phyloP scores from a whole-genome alignment of 2,888 invertebrate genomes.

The Drosophila paramelanica region DNA sequence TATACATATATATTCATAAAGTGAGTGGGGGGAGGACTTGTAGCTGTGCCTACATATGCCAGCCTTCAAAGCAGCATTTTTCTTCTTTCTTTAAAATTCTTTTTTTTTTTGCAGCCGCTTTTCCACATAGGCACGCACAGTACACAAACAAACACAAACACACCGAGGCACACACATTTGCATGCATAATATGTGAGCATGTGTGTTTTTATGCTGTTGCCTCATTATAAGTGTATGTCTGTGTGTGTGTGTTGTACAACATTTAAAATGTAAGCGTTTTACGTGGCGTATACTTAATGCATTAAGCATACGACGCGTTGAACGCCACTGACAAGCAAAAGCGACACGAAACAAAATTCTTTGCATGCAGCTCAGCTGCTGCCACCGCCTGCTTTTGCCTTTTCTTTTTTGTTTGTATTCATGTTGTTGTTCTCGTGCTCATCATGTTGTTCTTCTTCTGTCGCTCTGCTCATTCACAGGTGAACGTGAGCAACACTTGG shows the following conservation, averaged over 20 bases:
- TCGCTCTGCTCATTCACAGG: slow-evolving; percentile 86
- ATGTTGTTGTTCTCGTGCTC: background rate
- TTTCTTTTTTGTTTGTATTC: background rate
- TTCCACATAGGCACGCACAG: slow-evolving; percentile 54
- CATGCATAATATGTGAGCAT: slow-evolving; percentile 42
- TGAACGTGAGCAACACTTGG: slow-evolving; percentile 93
- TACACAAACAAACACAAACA: slow-evolving; percentile 9
- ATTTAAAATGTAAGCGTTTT: slow-evolving; percentile 79
- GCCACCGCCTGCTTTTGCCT: background rate
- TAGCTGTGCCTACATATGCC: slow-evolving; percentile 41
- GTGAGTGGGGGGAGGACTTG: too few species aligned
- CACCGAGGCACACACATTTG: slow-evolving; percentile 33
- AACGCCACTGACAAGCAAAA: slow-evolving; percentile 31
- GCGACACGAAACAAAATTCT: slow-evolving; percentile 20
- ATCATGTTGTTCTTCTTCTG: background rate
- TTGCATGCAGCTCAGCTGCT: slow-evolving; percentile 23
- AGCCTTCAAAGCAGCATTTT: slow-evolving; percentile 56
- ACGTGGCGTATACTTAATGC: slow-evolving; percentile 77
- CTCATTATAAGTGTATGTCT: slow-evolving; percentile 14
- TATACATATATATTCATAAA: background rate
- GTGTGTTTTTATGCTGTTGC: slow-evolving; percentile 62
- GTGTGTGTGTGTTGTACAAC: slow-evolving; percentile 28
- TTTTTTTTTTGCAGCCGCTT: slow-evolving; percentile 44
- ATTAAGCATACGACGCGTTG: slow-evolving; percentile 68
- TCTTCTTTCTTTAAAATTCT: slow-evolving; percentile 36